These are phyloP conservation scores for Semnornis frantzii DNA, from an alignment of 2,113 vertebrate genomes.

Conservation along the genomic window DNA sequence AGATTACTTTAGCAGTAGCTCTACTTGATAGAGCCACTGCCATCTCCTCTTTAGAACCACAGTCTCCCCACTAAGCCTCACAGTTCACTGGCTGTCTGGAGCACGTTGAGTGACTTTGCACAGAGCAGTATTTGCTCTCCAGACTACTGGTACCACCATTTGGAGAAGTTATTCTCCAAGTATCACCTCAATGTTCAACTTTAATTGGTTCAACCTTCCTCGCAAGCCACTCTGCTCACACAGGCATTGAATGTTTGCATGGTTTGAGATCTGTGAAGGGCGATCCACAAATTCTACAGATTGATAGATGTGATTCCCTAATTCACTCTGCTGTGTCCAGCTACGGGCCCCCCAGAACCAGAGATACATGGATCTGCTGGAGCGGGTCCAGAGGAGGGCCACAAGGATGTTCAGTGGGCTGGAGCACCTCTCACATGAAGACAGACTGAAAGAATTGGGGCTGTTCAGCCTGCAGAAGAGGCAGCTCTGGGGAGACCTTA, in stretches of 20 bases:
- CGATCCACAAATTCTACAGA: conserved; percentile 2
- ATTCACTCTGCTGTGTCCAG: too few relatives aligned
- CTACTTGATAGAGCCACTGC: conserved; percentile 24
- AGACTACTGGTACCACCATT: not conserved
- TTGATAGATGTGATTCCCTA: too few relatives aligned
- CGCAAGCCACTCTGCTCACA: conserved; percentile 38
- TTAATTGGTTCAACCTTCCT: conserved; percentile 33
- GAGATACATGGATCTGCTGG: too few relatives aligned
- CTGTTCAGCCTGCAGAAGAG: too few relatives aligned
- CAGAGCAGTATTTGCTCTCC: conserved; percentile 5
- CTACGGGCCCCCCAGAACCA: too few relatives aligned
- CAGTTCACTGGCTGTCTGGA: conserved; percentile 32
- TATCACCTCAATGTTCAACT: conserved; percentile 30
- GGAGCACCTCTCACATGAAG: too few relatives aligned
- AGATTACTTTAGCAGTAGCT: conserved; percentile 45
- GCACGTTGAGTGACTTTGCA: not conserved
- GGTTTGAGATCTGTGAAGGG: not conserved
- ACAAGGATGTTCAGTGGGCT: too few relatives aligned
- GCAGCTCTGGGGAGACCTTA: too few relatives aligned
- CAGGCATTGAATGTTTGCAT: not conserved
- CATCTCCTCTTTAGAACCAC: conserved; percentile 34
- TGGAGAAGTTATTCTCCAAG: conserved; percentile 34
- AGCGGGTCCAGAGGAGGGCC: too few relatives aligned
- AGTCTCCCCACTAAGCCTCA: conserved; percentile 9
- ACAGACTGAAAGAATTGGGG: too few relatives aligned